Evolutionary conservation across 2,113 vertebrate species (phyloP).

Genomic region (Fulica atra): DNA sequence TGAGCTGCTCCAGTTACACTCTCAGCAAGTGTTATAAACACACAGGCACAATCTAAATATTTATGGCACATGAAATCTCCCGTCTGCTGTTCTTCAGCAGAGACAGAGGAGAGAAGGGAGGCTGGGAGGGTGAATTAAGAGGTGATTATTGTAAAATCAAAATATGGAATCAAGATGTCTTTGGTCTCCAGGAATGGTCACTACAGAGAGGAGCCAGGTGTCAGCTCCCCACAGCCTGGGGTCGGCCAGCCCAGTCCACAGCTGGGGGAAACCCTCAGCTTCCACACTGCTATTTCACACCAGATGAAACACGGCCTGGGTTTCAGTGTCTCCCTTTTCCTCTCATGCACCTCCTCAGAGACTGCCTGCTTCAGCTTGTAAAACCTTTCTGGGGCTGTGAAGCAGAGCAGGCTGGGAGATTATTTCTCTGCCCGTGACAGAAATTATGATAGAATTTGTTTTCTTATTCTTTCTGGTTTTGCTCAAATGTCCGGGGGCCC

Average conservation of each 20-base stretch:
- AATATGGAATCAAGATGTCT: neutral
- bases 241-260: neutral
- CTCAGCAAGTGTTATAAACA: slow-evolving; percentile 72
- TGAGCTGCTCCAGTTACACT: slow-evolving; percentile 59
- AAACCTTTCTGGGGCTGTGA: neutral
- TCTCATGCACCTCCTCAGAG: neutral
- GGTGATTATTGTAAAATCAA: slow-evolving; percentile 37
- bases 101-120: neutral
- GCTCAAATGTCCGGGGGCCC: neutral
- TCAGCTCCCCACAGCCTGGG: neutral
- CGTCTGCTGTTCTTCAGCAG: slow-evolving; percentile 56
- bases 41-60: slow-evolving; percentile 74
- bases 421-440: slow-evolving; percentile 3
- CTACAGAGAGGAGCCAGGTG: neutral
- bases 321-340: neutral
- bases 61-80: slow-evolving; percentile 74
- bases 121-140: neutral
- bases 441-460: neutral
- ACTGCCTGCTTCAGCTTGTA: neutral
- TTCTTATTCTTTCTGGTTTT: slow-evolving; percentile 1
- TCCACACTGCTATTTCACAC: neutral
- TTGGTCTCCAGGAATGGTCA: neutral
- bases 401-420: neutral
- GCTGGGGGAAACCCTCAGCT: neutral
- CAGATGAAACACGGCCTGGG: neutral